A percentile compares a stretch with the other conserved stretches of the same genome.
phyloP scores from a whole-genome alignment of 2,888 invertebrate species.

The Isoperla grammatica region DNA sequence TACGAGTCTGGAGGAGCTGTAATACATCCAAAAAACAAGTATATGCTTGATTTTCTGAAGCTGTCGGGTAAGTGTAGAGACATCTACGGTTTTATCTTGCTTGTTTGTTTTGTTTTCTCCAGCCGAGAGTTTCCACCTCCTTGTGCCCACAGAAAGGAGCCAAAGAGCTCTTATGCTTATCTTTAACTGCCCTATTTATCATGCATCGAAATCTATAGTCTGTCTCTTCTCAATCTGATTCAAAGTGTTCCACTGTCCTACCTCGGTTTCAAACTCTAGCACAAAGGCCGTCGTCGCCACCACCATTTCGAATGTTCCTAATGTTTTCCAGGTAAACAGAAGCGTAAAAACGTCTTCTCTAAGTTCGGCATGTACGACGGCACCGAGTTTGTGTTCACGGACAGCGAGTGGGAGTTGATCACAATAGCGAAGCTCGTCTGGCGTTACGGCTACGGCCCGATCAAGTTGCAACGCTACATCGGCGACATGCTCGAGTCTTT shows the following conservation, averaged over 20 bases:
- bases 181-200: no score
- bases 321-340: conserved; percentile 40
- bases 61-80: conserved; percentile 43
- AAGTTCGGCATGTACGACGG: conserved; percentile 49
- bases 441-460: conserved; percentile 52
- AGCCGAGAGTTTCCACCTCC: no score
- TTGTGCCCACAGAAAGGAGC: no score
- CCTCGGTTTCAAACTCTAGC: no score
- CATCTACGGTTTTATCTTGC: no score
- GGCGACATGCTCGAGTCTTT: conserved; percentile 42
- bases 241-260: no score
- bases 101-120: no score
- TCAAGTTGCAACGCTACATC: conserved; percentile 44
- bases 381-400: conserved; percentile 48
- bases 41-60: conserved; percentile 51
- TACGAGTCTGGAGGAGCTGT: conserved; percentile 57
- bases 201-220: no score
- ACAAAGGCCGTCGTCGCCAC: no score
- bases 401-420: conserved; percentile 45
- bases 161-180: no score
- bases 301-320: no score
- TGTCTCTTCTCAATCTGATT: no score
- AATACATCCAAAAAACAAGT: conserved; percentile 53
- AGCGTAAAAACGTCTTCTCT: conserved; percentile 32
- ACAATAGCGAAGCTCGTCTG: conserved; percentile 48